phyloP scores from a whole-genome alignment of 2,888 invertebrate species.

The Tenodera sinensis region DNA sequence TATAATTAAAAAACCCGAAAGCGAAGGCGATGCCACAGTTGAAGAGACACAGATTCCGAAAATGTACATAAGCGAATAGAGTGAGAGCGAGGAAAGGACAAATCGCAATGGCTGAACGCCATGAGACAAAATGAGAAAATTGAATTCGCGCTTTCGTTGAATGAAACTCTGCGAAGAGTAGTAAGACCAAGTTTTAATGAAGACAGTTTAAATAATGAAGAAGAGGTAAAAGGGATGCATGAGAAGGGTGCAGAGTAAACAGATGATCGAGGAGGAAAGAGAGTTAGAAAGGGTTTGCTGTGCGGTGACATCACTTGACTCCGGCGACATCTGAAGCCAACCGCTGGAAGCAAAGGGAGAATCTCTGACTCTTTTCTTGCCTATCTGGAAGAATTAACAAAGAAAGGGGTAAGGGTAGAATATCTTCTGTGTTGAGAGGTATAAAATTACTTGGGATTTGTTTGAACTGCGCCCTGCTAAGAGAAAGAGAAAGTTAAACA shows the following conservation, averaged over 20 bases:
- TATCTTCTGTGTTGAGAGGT: not conserved
- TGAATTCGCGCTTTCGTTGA: constrained; percentile 28
- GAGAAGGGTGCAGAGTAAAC: constrained; percentile 1
- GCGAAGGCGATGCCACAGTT: not conserved
- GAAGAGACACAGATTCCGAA: not conserved
- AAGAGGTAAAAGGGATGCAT: not conserved
- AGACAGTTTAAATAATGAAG: constrained; percentile 33
- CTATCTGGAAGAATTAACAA: not conserved
- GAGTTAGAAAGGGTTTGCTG: not conserved
- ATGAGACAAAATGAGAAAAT: constrained; percentile 31
- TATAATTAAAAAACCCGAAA: not conserved
- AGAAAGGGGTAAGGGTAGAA: not conserved
- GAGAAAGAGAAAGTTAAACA: not conserved
- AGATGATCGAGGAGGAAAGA: not conserved
- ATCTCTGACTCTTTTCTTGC: not conserved
- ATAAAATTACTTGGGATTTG: not conserved
- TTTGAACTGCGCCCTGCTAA: not conserved
- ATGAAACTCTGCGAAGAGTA: constrained; percentile 20
- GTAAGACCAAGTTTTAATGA: constrained; percentile 31
- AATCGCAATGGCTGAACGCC: constrained; percentile 14
- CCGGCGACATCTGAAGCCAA: constrained; percentile 12
- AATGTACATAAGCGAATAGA: not conserved
- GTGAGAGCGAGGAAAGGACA: not conserved
- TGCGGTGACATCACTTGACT: constrained; percentile 17
- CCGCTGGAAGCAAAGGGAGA: not conserved